Evolutionary conservation across 1,140 invertebrate genomes (phyloP), one percentile per base, ranked within the genome.

Genomic region (Ooceraea biroi): DNA sequence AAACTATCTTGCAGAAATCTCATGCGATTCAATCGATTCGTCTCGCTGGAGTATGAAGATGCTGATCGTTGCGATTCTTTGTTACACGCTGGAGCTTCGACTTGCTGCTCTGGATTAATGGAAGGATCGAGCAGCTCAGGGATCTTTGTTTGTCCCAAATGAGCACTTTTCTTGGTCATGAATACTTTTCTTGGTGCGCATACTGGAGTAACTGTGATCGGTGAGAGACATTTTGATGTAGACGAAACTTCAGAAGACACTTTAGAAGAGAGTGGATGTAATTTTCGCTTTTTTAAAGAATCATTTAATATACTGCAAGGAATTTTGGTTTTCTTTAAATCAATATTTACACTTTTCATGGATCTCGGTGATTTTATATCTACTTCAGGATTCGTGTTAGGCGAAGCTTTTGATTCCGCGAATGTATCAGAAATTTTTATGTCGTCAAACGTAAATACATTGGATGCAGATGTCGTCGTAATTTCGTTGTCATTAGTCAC

Each of bases 1-100:
- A 71, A 25, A 22, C 65, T 80, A 66, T 1, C 19, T 44, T 58
- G 41, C 1, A 89, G 41, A 14, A 89, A 89, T 63, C 63, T 78
- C 2, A 86, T 74, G 8, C 88, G 88, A 65, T 76, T 85, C 27
- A 80, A 30, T 57, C 84, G 82, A 61, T 85, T 89, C 0, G 22
- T 57, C 25, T 89, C 87, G 12, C 14, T 76, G 8, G 74, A 25
- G 1, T 63, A 74, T 2, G 85, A 50, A 17, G 5, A n/a, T 0
- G 50, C 74, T 17, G 36, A 66, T 12, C 41, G n/a, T 12, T 61
- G 58, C 14, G 19, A 22, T 22, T 68, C 41, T 5, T 58, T 48
- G 0, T 44, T 50, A 22, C 63, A 27, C 17, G 22, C 30, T 0
- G n/a, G 41, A 1, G 27, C 0, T 17, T 3, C 60, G 0, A 0